These are phyloP conservation scores for Psilopsiagon aymara DNA, from an alignment of 2,113 vertebrate species.

Conservation along the genomic window DNA sequence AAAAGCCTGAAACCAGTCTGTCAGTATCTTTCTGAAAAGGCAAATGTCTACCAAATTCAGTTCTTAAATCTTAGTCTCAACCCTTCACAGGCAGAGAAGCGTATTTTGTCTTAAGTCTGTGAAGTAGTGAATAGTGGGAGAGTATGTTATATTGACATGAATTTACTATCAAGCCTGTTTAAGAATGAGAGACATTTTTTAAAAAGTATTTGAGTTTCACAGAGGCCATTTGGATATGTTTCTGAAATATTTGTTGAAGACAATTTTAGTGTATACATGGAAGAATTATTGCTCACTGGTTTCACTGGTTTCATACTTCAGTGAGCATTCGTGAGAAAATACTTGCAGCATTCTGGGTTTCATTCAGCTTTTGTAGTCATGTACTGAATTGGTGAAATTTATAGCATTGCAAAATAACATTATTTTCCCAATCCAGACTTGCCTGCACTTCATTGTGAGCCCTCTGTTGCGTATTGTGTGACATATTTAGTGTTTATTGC, in stretches of 20 bases:
- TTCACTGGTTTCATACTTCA: background rate
- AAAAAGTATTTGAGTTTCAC: background rate
- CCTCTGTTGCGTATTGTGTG: background rate
- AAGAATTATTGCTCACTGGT: background rate
- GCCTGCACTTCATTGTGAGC: background rate
- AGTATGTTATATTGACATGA: background rate
- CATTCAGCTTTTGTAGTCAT: background rate
- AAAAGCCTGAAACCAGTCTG: background rate
- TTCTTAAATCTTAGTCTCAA: background rate
- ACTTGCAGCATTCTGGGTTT: background rate
- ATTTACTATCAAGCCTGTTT: background rate
- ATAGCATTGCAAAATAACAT: background rate
- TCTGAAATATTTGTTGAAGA: background rate
- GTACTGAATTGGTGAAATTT: background rate
- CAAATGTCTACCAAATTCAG: background rate
- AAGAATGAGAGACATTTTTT: background rate
- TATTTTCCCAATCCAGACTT: background rate
- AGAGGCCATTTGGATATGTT: background rate
- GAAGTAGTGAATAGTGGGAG: background rate
- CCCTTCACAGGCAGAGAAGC: background rate
- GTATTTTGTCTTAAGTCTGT: background rate
- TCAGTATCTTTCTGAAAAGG: background rate
- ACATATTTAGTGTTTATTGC: conserved; percentile 18
- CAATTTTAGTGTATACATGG: background rate
- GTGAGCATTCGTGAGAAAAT: background rate